These are phyloP conservation scores for Dasyornis broadbenti DNA, from an alignment of 2,113 vertebrate genomes.

Conservation along the genomic window DNA sequence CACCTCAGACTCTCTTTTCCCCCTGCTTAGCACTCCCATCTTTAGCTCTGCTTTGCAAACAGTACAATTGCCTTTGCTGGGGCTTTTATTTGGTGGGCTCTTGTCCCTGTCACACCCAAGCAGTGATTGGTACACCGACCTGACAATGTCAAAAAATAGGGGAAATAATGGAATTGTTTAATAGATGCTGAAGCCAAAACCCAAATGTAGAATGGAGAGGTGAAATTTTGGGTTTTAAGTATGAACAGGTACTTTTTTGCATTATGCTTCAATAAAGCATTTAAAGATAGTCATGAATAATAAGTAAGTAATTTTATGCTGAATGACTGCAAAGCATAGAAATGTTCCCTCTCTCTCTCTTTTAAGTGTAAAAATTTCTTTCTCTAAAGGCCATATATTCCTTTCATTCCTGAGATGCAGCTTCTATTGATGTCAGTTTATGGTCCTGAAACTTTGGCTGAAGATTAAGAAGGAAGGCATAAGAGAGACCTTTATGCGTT, in stretches of 20 bases:
- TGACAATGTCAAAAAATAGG: neutral
- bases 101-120: neutral
- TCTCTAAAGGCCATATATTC: slow-evolving; percentile 37
- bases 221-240: slow-evolving; percentile 2
- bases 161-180: neutral
- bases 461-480: slow-evolving; percentile 6
- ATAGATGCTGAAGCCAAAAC: neutral
- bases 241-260: slow-evolving; percentile 25
- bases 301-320: slow-evolving; percentile 66
- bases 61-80: neutral
- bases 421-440: slow-evolving; percentile 33
- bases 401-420: slow-evolving; percentile 18
- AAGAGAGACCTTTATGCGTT: neutral
- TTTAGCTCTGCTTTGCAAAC: neutral
- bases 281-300: slow-evolving; percentile 60
- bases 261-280: slow-evolving; percentile 62
- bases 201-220: neutral
- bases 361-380: slow-evolving; percentile 35
- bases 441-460: slow-evolving; percentile 27
- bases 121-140: neutral
- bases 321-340: slow-evolving; percentile 39
- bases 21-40: neutral
- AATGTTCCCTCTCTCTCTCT: neutral
- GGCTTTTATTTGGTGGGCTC: fast-evolving
- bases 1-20: neutral